Evolutionary conservation across 30 jellyfish, hydroid and myxozoan genomes (phyloP), one percentile per base, ranked within the genome.

Genomic region (Chrysaora quinquecirrha): DNA sequence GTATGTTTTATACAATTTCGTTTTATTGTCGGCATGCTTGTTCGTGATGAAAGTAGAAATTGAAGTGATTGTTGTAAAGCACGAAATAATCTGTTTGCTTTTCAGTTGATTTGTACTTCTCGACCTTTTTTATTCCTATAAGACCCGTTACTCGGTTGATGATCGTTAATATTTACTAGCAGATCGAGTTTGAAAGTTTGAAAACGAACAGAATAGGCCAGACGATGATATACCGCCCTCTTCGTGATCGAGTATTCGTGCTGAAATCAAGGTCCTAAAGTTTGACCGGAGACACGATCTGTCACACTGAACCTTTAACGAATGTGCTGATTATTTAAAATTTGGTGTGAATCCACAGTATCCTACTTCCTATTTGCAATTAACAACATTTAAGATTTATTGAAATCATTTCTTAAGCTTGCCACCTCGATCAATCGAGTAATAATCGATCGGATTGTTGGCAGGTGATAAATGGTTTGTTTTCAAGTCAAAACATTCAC

Each of bases 391-490:
- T 52, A 12, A 25, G 29, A 52, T 3, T 20, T 20, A 52, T 52
- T 52, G 68, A 52, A 52, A 3, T 38, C 54, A 14, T 14, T 38
- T 38, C 14, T 14, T 3, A 38, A 38, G 54, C 54, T 38, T 38
- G 54, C 54, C 54, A 38, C 54, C 54, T 38, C 54, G 54, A 6
- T 38, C 54, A 3, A 3, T 38, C 54, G 54, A 38, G 54, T 38
- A 38, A 38, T 38, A 38, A 38, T 52, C 29, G 68, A 52, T 20
- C 6, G 2, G 29, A 52, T 52, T 52, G 68, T 52, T 52, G 19
- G 29, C 68, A 52, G 68, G 68, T 52, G 68, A 52, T 20, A 52
- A 52, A 10, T 2, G 68, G 68, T 52, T 52, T 52, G 29, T 52
- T 52, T 52, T 52, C 68, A 9, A 52, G 68, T 20, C 68, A 4